Percentiles rank a stretch among this genome's conserved stretches.
Conservation (phyloP, 2,797 vertebrate species). For the Typhlichthys eigenmanni region DNA sequence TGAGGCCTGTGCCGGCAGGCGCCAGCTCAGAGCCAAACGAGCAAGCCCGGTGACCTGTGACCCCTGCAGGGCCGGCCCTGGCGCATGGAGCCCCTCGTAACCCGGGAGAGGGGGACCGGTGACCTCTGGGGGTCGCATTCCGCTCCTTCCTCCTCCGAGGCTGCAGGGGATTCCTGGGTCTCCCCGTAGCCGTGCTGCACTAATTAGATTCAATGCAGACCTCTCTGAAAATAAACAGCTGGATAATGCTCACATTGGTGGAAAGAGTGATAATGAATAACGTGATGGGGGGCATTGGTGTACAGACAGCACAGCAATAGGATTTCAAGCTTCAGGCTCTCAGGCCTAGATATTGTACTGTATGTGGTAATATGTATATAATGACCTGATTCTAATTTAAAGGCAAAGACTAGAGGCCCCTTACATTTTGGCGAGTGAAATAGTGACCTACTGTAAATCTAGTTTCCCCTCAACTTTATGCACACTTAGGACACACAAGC, state of each 20-base stretch:
- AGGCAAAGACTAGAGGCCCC: too few species aligned
- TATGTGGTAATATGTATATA: too few species aligned
- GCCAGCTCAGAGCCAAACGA: conserved; percentile 83
- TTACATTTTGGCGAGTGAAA: neutral
- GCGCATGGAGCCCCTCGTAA: conserved; percentile 74
- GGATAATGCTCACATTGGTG: conserved; percentile 57
- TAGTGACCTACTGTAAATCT: conserved; percentile 8
- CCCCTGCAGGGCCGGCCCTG: conserved; percentile 69
- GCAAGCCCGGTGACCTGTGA: conserved; percentile 81
- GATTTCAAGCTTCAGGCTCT: neutral
- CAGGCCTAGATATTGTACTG: too few species aligned
- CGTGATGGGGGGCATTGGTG: conserved; percentile 20
- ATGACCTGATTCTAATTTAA: too few species aligned
- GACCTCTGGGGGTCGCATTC: conserved; percentile 78
- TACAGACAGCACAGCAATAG: conserved; percentile 7
- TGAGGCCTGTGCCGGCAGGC: conserved; percentile 82
- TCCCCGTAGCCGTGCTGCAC: conserved; percentile 71
- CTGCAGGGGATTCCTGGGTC: conserved; percentile 75
- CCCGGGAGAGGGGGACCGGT: conserved; percentile 71
- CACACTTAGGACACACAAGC: conserved; percentile 8
- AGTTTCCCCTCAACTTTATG: conserved; percentile 13
- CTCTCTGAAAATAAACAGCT: conserved; percentile 76
- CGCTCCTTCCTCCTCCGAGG: conserved; percentile 75
- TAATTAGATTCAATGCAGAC: conserved; percentile 80
- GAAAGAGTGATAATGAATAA: conserved; percentile 46